Base-by-base conservation (phyloP, 2,113 vertebrate genomes). In the Ammodytes dubius region DNA sequence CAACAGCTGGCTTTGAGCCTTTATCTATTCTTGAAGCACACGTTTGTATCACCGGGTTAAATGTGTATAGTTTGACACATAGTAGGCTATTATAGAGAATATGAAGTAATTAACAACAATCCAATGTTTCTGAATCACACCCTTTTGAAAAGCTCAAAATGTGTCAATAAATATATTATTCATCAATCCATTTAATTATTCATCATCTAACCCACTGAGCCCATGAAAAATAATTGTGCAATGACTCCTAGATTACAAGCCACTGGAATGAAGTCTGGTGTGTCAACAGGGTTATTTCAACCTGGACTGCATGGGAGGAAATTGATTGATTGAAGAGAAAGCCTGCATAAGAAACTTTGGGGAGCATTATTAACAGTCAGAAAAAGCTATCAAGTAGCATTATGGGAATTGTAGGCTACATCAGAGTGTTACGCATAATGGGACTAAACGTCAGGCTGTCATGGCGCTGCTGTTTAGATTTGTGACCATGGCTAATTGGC, bases 21-120 rank as follows among this genome's bases (percentile, higher is more conserved):
- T 66, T 27, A 63, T 85, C 83, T 78, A 83, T 81, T 79, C 59
- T n/a, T 37, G 46, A 52, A 57, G 5, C 83, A 17, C 61, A 70
- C 47, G 58, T 65, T 19, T 5, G 14, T 43, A 53, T 4, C 13
- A 9, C 17, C 4, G 52, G 15, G 2, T 45, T 53, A 64, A 65
- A 71, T 15, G 10, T 4, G 39, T 2, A 27, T 27, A 8, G 42
- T 13, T 2, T 3, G 53, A 50, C 45, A 35, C 43, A 11, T 17
- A 27, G 27, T 27, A n/a, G n/a, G n/a, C n/a, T n/a, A 27, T 27
- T 27, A 27, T 27, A 19, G 0, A 56, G 42, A 52, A 40, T n/a
- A 14, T n/a, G 3, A 54, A 50, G 7, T 50, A 7, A 14, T 53
- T 54, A 19, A 40, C 1, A 53, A 17, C 37, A 40, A 39, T 52